Evolutionary conservation across 2,888 invertebrate species (phyloP), one percentile per base, ranked within the genome.

Genomic region (Trichacis sp.): DNA sequence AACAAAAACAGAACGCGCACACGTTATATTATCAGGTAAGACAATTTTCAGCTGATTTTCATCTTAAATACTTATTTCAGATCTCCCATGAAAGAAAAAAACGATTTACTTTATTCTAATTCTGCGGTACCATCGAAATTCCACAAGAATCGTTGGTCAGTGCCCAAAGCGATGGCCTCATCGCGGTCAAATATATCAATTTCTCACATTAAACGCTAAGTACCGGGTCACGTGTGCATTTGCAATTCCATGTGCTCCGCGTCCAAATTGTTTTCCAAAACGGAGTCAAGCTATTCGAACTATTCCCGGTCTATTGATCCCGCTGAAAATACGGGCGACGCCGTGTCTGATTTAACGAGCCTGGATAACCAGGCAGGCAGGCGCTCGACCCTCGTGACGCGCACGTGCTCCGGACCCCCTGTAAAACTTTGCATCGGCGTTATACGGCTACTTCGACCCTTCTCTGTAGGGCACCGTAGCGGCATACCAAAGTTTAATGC

Each of bases 401-500:
- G 82, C 83, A 82, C 82, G 82, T 83, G 82, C 78, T 80, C 75
- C 76, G 74, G 4, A 24, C 4, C 75, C 71, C 69, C 56, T 67
- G 71, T n/a, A 77, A 80, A 80, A 77, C 79, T 79, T 81, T 79
- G 79, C 79, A 79, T 81, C 73, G 73, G 75, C 72, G 73, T 74
- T 73, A 75, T n/a, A n/a, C 77, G 61, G 69, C 64, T 70, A 24
- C 24, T 24, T 24, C 40, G 48, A 52, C 59, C 57, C 65, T 42
- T 40, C 30, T 49, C 29, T 48, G 38, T 59, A 54, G 63, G 60
- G 62, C 68, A 69, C 63, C 63, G 72, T 72, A 73, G 76, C 78
- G 78, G 78, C 80, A 81, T 80, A 78, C 78, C 77, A 73, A 75
- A 77, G 76, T 79, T 78, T 78, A 79, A 79, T 80, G 80, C 79